Percentiles rank a stretch among this genome's conserved stretches.
phyloP scores from a whole-genome alignment of 2,113 vertebrate genomes.

The Camelus bactrianus region DNA sequence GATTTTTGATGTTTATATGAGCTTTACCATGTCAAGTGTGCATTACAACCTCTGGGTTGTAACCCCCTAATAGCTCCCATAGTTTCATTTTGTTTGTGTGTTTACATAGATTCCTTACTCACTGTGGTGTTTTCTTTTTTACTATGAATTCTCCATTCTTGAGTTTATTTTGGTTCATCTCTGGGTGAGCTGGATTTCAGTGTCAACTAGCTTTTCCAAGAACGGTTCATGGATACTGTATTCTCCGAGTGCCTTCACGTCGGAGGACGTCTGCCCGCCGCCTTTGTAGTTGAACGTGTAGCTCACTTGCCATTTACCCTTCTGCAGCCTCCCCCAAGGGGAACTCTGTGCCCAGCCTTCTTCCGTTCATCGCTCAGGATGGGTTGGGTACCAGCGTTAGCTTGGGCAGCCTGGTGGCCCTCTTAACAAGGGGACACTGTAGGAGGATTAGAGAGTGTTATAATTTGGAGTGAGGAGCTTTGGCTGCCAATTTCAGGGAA shows the following conservation, averaged over 20 bases:
- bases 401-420: neutral
- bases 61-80: rapidly evolving
- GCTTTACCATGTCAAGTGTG: neutral
- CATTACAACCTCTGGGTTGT: neutral
- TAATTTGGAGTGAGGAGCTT: conserved; percentile 24
- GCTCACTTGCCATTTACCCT: neutral
- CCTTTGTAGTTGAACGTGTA: rapidly evolving
- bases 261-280: neutral
- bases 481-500: conserved; percentile 45
- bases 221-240: rapidly evolving
- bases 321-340: neutral
- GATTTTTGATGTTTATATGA: neutral
- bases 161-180: neutral
- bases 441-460: neutral
- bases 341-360: neutral
- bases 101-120: neutral
- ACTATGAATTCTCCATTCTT: neutral
- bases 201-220: neutral
- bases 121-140: neutral
- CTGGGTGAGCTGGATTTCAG: rapidly evolving
- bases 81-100: neutral
- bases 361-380: neutral
- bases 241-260: neutral
- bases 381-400: neutral
- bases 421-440: neutral